Evolutionary conservation across 1,140 invertebrate species (phyloP), one percentile per base, ranked within the genome.

Genomic region (Brachystomella parvula): DNA sequence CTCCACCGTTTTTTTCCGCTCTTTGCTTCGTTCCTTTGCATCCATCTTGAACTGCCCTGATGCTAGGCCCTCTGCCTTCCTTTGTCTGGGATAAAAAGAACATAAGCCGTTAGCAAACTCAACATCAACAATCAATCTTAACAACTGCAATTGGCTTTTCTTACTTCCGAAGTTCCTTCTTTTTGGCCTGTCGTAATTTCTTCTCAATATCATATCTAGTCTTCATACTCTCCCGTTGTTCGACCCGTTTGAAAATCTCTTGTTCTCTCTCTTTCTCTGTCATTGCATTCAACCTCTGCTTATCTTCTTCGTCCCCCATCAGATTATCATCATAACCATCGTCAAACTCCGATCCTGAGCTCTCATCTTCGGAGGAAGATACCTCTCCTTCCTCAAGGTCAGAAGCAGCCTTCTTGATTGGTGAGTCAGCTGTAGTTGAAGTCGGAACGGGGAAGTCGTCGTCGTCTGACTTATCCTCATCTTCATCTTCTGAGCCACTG

Each of bases 241-340:
- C 95, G 59, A 95, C 92, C 62, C 95, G 84, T 77, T 96, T 96
- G 76, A 93, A 98, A 74, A 98, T 89, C 79, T 97, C 94, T 71
- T 96, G 92, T 79, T 98, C 95, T 66, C 95, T 81, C 77, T 98
- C 95, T 75, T 95, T 96, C 76, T 98, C 95, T 0, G 94, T 97
- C 85, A 98, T 90, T 69, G 89, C 86, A 12, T 91, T 90, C 1
- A 98, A 79, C 1, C 89, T 80, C 17, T 87, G 86, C 75, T 90
- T 86, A 82, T 98, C 96, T 73, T 94, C 94, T 64, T 92, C 94
- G 80, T 98, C 95, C 1, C 94, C 94, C 87, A 98, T 96, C 1
- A 98, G 81, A 76, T 98, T 92, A 71, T 98, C 94, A 79, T 97
- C 95, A 75, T 92, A 96, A 0, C 92, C 88, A 80, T 89, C 88